These are phyloP conservation scores for Apodemia hepburni DNA, from an alignment of 2,888 invertebrate genomes.

Conservation along the genomic window DNA sequence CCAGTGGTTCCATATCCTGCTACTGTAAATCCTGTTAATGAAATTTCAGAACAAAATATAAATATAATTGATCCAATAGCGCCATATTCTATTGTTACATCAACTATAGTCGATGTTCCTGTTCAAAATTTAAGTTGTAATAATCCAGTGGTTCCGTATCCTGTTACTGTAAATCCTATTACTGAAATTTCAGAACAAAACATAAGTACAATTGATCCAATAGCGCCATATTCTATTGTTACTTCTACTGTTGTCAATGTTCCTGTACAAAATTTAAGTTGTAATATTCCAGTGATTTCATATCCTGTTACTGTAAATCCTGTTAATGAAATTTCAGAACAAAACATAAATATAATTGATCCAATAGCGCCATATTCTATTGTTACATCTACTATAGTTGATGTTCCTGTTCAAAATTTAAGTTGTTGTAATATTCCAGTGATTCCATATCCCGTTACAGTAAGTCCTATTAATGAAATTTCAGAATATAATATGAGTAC, in stretches of 20 bases:
- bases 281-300: background rate
- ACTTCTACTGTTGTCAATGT: background rate
- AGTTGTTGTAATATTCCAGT: background rate
- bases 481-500: background rate
- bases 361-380: background rate
- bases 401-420: background rate
- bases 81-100: background rate
- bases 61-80: background rate
- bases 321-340: too few relatives aligned
- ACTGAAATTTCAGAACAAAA: background rate
- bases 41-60: background rate
- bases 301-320: background rate
- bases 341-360: background rate
- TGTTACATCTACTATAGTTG: background rate
- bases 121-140: background rate
- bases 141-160: background rate
- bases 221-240: background rate
- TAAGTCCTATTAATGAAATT: too few relatives aligned
- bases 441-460: background rate
- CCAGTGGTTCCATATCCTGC: background rate
- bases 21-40: background rate
- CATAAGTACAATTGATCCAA: background rate
- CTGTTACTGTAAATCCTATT: background rate
- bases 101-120: background rate
- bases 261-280: background rate